Evolutionary conservation across 2,113 vertebrate genomes (phyloP), one percentile per base, ranked within the genome.

Genomic region (Cyanoliseus patagonus): DNA sequence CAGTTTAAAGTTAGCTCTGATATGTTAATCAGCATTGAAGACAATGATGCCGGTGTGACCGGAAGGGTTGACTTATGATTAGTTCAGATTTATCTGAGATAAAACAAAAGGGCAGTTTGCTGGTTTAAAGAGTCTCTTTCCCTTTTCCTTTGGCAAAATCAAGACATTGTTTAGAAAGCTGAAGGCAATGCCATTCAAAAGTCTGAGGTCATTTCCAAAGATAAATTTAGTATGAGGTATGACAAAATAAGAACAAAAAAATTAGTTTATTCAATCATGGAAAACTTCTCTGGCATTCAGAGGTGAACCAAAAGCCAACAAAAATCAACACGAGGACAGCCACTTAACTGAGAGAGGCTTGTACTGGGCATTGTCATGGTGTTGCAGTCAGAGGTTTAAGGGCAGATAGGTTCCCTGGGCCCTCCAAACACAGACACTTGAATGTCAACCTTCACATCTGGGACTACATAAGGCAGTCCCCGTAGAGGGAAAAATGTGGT

Each of bases 141-240:
- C 96, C 94, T 98, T 98, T 97, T 98, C 97, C 97, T 97, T 91
- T 95, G 90, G 94, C 82, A 81, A 98, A 96, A 96, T 22, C 85
- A 94, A 82, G 84, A 92, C 94, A 97, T 97, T 98, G 97, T 98
- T 98, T 93, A 75, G 90, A 97, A 96, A 96, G 81, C 59, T 90
- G 93, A 95, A 93, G 92, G 94, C 95, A 97, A 90, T 19, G 64
- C 75, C 41, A 35, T 90, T 97, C 87, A 92, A 69, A 95, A 85
- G 67, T 68, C 95, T 97, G 96, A 98, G 91, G 86, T 98, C 92
- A 97, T 94, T 97, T 97, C 92, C 96, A 97, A 89, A 94, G 83
- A 84, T 66, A 96, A 95, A 95, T 77, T 79, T 67, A 85, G 94
- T 42, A 22, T 28, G 37, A 68, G 11, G 10, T 62, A 80, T 37